Percentiles rank a stretch among this genome's conserved stretches.
Conservation (phyloP, 2,888 invertebrate species). For the Autographa pulchrina region DNA sequence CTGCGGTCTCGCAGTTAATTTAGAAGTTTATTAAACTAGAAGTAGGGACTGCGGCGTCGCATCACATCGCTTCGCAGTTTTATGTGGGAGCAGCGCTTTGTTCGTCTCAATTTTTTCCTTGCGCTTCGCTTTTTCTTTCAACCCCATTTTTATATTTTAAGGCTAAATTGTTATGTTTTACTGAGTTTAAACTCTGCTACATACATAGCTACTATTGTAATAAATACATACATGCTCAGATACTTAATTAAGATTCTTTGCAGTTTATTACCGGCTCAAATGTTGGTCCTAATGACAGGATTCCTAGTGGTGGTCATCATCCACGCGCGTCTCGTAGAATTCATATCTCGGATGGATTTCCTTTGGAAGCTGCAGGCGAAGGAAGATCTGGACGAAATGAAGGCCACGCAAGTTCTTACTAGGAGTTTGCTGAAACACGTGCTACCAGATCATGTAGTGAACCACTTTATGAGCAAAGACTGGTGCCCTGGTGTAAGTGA, state of each 20-base stretch:
- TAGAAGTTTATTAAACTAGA: no score
- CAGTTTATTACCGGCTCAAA: constrained; percentile 92
- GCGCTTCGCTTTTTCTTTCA: no score
- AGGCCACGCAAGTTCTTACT: constrained; percentile 96
- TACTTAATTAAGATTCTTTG: constrained; percentile 23
- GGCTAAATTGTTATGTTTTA: no score
- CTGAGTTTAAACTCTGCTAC: no score
- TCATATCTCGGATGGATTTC: constrained; percentile 97
- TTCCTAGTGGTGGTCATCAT: constrained; percentile 96
- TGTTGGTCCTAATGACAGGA: constrained; percentile 94
- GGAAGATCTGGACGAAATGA: constrained; percentile 97
- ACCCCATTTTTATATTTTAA: no score
- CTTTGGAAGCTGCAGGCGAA: constrained; percentile 99
- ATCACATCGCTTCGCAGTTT: no score
- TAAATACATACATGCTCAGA: neutral
- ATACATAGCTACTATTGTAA: no score
- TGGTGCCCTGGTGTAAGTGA: constrained; percentile 93
- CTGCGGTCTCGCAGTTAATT: no score
- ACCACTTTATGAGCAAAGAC: constrained; percentile 96
- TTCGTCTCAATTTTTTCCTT: no score
- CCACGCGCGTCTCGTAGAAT: constrained; percentile 96
- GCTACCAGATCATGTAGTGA: constrained; percentile 98
- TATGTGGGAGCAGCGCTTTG: no score
- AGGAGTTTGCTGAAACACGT: constrained; percentile 97
- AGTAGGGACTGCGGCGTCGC: no score